These are phyloP conservation scores for Pseudochirops corinnae DNA, from an alignment of 2,797 vertebrate species.

Conservation along the genomic window DNA sequence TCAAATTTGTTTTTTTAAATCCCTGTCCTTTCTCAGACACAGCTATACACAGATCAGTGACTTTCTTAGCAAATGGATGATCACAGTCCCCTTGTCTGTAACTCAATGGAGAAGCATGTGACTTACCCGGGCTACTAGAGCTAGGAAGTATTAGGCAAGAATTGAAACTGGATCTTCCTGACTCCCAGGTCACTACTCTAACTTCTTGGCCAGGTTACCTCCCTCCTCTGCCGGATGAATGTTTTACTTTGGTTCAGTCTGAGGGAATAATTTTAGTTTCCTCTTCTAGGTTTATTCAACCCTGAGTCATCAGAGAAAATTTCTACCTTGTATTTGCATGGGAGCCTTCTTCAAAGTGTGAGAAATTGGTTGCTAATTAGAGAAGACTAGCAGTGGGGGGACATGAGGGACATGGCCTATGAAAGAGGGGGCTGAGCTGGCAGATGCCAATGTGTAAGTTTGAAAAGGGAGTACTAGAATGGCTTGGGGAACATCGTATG, in stretches of 20 bases:
- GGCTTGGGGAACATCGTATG: neutral
- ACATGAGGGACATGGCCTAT: neutral
- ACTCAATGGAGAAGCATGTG: neutral
- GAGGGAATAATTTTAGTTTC: neutral
- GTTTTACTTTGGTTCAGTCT: neutral
- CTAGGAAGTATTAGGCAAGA: neutral
- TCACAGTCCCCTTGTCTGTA: neutral
- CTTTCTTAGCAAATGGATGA: neutral
- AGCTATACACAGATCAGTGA: neutral
- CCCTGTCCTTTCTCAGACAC: neutral
- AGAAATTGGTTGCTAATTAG: neutral
- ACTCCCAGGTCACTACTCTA: neutral
- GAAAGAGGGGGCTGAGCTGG: neutral
- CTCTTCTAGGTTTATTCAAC: neutral
- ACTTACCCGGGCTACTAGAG: neutral
- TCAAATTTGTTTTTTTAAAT: neutral
- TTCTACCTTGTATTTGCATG: neutral
- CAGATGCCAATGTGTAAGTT: neutral
- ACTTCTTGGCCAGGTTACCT: neutral
- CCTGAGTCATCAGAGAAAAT: neutral
- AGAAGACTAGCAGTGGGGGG: neutral
- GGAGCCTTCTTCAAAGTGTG: neutral
- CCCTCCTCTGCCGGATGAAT: neutral
- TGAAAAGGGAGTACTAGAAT: neutral
- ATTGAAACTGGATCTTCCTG: neutral